Evolutionary conservation across 2,888 invertebrate genomes (phyloP).

Genomic region (Biston stratarius): DNA sequence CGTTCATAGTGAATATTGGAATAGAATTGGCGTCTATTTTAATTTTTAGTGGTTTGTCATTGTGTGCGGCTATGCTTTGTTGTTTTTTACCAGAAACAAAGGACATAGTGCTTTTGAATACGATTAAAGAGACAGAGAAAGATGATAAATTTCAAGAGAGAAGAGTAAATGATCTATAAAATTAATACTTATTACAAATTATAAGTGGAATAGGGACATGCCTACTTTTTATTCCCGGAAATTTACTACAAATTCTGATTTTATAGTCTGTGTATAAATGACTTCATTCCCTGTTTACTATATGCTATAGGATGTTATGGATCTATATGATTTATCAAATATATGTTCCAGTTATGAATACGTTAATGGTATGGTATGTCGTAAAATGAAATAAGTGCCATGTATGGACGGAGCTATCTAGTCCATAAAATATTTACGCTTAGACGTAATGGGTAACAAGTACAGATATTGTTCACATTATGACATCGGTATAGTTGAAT

Average conservation of each 20-base stretch:
- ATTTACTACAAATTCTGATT: background rate
- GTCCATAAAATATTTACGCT: slow-evolving; percentile 1
- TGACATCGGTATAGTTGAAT: no score
- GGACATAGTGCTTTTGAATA: slow-evolving; percentile 70
- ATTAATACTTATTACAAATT: no score
- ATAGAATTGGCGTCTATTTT: slow-evolving; percentile 73
- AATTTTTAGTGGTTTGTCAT: slow-evolving; percentile 70
- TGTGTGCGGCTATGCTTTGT: slow-evolving; percentile 69
- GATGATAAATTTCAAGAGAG: slow-evolving; percentile 25
- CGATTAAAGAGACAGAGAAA: slow-evolving; percentile 69
- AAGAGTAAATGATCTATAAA: background rate
- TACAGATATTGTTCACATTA: no score
- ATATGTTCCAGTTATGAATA: slow-evolving; percentile 10
- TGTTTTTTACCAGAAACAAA: slow-evolving; percentile 76
- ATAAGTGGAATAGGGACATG: no score
- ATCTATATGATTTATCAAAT: slow-evolving; percentile 11
- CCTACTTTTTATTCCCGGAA: background rate
- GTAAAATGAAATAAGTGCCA: slow-evolving; percentile 10
- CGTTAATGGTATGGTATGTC: slow-evolving; percentile 2
- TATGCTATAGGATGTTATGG: background rate
- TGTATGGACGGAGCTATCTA: background rate
- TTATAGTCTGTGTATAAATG: background rate
- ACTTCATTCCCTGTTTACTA: background rate
- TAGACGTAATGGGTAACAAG: background rate
- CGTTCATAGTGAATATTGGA: slow-evolving; percentile 87